Evolutionary conservation across 2,888 invertebrate genomes (phyloP).

Genomic region (Eucriotettix oculatus): DNA sequence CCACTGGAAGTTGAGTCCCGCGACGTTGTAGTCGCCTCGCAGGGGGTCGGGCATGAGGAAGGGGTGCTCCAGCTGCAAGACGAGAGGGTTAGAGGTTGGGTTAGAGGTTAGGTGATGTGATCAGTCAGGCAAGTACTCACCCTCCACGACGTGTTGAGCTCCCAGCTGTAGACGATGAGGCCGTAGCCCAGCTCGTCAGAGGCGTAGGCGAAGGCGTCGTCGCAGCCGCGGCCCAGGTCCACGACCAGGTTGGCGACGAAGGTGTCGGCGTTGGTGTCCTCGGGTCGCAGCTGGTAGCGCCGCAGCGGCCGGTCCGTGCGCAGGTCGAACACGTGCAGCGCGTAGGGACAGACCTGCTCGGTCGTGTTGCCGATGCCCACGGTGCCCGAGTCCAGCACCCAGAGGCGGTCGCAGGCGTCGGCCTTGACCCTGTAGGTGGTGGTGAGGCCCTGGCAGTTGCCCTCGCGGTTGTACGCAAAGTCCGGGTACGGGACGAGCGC

Average conservation of each 20-base stretch:
- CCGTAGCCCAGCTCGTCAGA: constrained; percentile 73
- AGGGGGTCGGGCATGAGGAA: constrained; percentile 71
- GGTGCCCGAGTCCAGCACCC: constrained; percentile 72
- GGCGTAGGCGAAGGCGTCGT: constrained; percentile 63
- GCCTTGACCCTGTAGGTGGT: constrained; percentile 47
- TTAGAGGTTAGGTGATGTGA: too few relatives aligned
- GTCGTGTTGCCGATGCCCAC: constrained; percentile 62
- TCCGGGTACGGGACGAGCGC: constrained; percentile 62
- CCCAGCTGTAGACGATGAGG: constrained; percentile 61
- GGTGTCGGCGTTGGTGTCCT: constrained; percentile 58
- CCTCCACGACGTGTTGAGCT: constrained; percentile 61
- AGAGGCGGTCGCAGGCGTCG: constrained; percentile 61
- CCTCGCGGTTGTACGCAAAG: constrained; percentile 55
- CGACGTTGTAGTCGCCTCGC: constrained; percentile 55
- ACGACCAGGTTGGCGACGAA: constrained; percentile 79
- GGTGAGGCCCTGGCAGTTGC: constrained; percentile 58
- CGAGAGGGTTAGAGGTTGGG: background rate
- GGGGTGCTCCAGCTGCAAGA: constrained; percentile 41
- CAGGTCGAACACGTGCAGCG: constrained; percentile 60
- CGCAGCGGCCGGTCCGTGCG: constrained; percentile 52
- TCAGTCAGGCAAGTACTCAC: constrained; percentile 1
- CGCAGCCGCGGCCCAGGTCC: constrained; percentile 53
- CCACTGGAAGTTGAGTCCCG: constrained; percentile 71
- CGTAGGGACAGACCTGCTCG: constrained; percentile 62
- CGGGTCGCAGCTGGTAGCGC: constrained; percentile 38